Percentiles rank a stretch among this genome's conserved stretches.
Evolutionary conservation across 2,888 invertebrate genomes (phyloP).

Genomic region (Andrena chrysosceles): DNA sequence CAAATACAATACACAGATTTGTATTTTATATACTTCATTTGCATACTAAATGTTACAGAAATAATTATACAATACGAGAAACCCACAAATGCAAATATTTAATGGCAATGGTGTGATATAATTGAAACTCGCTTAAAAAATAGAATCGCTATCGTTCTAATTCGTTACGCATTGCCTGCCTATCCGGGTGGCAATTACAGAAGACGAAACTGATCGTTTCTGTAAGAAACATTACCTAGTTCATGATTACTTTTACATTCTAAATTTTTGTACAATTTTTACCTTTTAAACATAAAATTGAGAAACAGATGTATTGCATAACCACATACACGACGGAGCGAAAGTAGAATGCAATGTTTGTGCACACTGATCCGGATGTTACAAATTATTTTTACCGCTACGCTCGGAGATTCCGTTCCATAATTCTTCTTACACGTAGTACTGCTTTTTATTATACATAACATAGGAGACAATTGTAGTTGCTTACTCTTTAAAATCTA

Average conservation of each 20-base stretch:
- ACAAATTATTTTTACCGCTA: conserved; percentile 33
- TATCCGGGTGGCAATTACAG: conserved; percentile 26
- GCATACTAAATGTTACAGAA: conserved; percentile 81
- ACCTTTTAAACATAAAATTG: conserved; percentile 51
- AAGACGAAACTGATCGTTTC: conserved; percentile 30
- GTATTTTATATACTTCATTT: conserved; percentile 75
- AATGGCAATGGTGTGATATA: conserved; percentile 68
- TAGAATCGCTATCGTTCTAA: conserved; percentile 43
- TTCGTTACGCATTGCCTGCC: conserved; percentile 25
- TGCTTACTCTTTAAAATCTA: conserved; percentile 55
- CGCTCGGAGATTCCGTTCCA: conserved; percentile 39
- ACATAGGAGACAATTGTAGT: conserved; percentile 57
- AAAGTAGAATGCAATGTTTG: conserved; percentile 34
- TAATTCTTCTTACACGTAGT: conserved; percentile 34
- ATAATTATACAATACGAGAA: conserved; percentile 72
- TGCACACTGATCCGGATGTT: conserved; percentile 40
- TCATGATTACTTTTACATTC: conserved; percentile 53
- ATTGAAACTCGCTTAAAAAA: conserved; percentile 63
- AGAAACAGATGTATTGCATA: conserved; percentile 37
- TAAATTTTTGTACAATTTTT: conserved; percentile 65
- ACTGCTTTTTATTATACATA: conserved; percentile 48
- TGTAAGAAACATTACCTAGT: conserved; percentile 38
- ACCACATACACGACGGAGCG: conserved; percentile 25
- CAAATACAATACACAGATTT: conserved; percentile 62
- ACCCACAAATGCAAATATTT: conserved; percentile 79